Evolutionary conservation across 2,797 vertebrate species (phyloP).

Genomic region (Spatula clypeata): DNA sequence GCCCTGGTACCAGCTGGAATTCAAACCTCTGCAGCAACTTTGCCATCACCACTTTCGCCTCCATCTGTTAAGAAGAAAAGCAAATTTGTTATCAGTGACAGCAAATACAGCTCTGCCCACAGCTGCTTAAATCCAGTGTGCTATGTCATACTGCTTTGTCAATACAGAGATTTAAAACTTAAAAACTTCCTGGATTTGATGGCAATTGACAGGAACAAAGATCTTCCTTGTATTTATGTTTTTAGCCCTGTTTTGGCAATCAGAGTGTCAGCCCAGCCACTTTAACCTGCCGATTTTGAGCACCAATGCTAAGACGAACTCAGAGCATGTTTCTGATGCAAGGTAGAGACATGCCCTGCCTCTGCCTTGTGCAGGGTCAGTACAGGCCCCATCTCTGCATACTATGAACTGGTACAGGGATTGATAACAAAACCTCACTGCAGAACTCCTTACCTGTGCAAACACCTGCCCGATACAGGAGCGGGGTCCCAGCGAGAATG

Average conservation of each 20-base stretch:
- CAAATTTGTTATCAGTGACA: neutral
- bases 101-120: neutral
- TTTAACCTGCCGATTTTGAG: neutral
- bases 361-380: no score
- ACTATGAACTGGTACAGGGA: neutral
- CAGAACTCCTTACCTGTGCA: constrained; percentile 88
- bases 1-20: constrained; percentile 87
- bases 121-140: neutral
- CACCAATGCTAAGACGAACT: neutral
- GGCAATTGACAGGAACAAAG: neutral
- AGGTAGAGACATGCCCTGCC: neutral
- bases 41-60: constrained; percentile 94
- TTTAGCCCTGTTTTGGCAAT: neutral
- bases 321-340: neutral
- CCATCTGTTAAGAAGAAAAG: constrained; percentile 86
- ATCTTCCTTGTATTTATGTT: neutral
- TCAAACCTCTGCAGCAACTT: constrained; percentile 94
- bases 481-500: constrained; percentile 92
- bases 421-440: accelerated
- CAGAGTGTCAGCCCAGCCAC: neutral
- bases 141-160: neutral
- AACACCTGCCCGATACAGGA: constrained; percentile 92
- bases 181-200: neutral
- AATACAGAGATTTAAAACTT: neutral
- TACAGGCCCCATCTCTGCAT: neutral